phyloP scores from a whole-genome alignment of 2,888 invertebrate species.

The Cataglyphis altisquamis region DNA sequence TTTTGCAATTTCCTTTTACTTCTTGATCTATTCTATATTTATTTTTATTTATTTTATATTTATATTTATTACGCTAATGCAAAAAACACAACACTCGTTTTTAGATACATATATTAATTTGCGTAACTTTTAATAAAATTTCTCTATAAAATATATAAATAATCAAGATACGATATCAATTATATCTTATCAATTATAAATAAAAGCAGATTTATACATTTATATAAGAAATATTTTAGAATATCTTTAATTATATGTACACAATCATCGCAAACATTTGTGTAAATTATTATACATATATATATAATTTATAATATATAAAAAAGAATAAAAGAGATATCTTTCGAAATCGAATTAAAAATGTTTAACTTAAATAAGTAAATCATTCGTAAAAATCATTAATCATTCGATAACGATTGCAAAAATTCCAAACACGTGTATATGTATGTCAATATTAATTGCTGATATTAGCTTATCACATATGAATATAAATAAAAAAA shows the following conservation, averaged over 20 bases:
- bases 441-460: not conserved
- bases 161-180: not conserved
- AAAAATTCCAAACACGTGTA: too few species aligned
- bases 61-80: not conserved
- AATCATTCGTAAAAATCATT: too few species aligned
- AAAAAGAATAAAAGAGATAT: too few species aligned
- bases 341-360: too few species aligned
- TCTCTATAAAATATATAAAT: not conserved
- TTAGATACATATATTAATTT: not conserved
- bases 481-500: not conserved
- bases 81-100: not conserved
- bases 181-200: not conserved
- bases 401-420: too few species aligned
- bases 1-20: not conserved
- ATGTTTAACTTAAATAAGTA: too few species aligned
- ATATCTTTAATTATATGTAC: not conserved
- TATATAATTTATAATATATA: too few species aligned
- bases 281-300: too few species aligned
- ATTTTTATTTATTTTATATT: not conserved
- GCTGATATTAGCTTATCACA: not conserved
- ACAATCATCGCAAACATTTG: not conserved
- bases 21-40: not conserved
- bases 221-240: not conserved
- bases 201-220: not conserved
- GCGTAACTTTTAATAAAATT: not conserved